Base-by-base conservation (phyloP, 2,888 invertebrate species). In the Polyommatus iphigenia region DNA sequence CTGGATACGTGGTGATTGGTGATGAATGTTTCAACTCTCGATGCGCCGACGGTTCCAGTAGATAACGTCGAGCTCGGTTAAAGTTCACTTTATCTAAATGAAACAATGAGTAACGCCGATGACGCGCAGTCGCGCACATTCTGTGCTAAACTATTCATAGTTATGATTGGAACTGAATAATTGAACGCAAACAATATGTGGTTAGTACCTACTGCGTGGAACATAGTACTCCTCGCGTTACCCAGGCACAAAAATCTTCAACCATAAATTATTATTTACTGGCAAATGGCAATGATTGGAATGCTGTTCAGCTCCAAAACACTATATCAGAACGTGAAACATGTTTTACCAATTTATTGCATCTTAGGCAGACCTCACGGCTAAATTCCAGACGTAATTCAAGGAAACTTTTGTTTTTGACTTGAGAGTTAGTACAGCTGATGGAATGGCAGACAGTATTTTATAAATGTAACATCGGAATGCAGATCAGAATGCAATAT, bases 11-110 rank as follows among this genome's bases (percentile, higher is more conserved):
- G 81, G 82, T 73, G 80, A 83, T 80, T 24, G 24, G 24, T 24
- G 24, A 24, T 24, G 80, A 78, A 81, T 78, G 80, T 75, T 77
- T 79, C 79, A 80, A 80, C 29, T 80, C 78, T 79, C 76, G 79
- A 72, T 80, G 82, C 79, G 82, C 79, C 80, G 83, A 83, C 82
- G 80, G 24, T 13, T 29, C 77, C 78, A 79, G 82, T 77, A 82
- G 82, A 84, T 83, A 81, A 83, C 80, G 82, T 81, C 79, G 80
- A 81, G 81, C 84, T 83, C 84, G 86, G 85, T 82, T 86, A 87
- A 86, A 84, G 84, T 83, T 84, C 80, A 81, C 82, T 82, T 87
- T 87, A 88, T 88, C 86, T 86, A 84, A 84, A 82, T 84, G 84
- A 80, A 85, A 80, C 80, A 84, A 85, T 88, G 87, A 87, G 83